Conservation (phyloP, 2,113 vertebrate species). For the Patagioenas fasciata region DNA sequence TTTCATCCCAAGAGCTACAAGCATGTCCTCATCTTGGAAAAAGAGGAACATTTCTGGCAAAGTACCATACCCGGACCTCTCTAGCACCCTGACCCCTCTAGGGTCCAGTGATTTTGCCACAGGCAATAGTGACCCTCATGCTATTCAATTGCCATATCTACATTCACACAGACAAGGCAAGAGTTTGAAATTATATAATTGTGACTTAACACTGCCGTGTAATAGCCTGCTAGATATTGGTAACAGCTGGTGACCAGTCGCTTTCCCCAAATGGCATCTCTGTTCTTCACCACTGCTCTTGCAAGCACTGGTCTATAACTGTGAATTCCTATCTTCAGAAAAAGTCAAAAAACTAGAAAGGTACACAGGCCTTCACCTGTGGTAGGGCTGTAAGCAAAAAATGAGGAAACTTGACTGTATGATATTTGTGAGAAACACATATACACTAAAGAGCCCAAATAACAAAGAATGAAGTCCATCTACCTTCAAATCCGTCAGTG, state of each 20-base stretch:
- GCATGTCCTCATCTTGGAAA: background rate
- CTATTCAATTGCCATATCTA: background rate
- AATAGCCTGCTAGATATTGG: background rate
- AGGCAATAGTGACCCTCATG: background rate
- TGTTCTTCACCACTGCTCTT: background rate
- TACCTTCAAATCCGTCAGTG: background rate
- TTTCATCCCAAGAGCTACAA: background rate
- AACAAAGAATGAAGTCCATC: background rate
- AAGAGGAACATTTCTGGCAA: background rate
- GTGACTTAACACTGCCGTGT: background rate
- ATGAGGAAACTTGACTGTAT: background rate
- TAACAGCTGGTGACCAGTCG: background rate
- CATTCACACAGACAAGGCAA: background rate
- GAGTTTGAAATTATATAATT: background rate
- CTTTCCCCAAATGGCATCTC: background rate
- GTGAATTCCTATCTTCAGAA: background rate
- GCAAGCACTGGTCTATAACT: background rate
- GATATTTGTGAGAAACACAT: background rate
- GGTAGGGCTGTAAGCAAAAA: background rate
- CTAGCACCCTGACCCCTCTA: background rate
- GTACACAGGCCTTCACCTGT: background rate
- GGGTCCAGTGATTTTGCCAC: background rate
- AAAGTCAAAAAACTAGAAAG: background rate
- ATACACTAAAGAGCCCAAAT: background rate
- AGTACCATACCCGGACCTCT: background rate